Evolutionary conservation across 2,113 vertebrate genomes (phyloP), one percentile per base, ranked within the genome.

Genomic region (Chaenogobius annularis): DNA sequence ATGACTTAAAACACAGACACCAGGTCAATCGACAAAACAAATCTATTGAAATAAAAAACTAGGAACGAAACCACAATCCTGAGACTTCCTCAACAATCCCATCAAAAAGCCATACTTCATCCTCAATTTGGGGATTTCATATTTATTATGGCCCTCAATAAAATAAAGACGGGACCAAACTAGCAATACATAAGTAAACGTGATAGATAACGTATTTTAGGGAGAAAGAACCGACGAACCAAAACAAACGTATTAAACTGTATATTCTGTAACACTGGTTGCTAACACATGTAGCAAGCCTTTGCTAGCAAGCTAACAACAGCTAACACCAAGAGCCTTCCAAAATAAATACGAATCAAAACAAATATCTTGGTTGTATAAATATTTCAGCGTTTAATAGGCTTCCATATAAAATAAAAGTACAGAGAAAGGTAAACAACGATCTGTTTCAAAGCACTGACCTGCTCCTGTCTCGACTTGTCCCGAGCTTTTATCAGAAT

Each of bases 391-490:
- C 17, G 17, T n/a, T 40, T 6, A 40, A 40, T 9, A 10, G 10
- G 3, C 4, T 17, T 2, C 10, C 19, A 11, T n/a, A 10, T 40
- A 37, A 19, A 1, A 3, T 5, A 11, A 20, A 10, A n/a, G 43
- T n/a, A 9, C 3, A 19, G 63, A 20, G 0, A n/a, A 15, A 31
- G 69, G 62, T 6, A 40, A 31, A 44, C 50, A 62, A 43, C 72
- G 54, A 17, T 48, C 46, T 15, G 61, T 72, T 48, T 66, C 68
- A 73, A 54, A 65, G 62, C 88, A 94, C 93, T 92, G 83, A 94
- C 93, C 93, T 94, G 93, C 88, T 93, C 92, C 92, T 90, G 89
- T 93, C 90, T 91, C 92, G 92, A 93, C 92, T 93, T 87, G 93
- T 93, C 92, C 92, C 91, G 92, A 93, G 88, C 91, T 92, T 92